Base-by-base conservation (phyloP, 1,140 invertebrate species). In the Meteorus sp. region DNA sequence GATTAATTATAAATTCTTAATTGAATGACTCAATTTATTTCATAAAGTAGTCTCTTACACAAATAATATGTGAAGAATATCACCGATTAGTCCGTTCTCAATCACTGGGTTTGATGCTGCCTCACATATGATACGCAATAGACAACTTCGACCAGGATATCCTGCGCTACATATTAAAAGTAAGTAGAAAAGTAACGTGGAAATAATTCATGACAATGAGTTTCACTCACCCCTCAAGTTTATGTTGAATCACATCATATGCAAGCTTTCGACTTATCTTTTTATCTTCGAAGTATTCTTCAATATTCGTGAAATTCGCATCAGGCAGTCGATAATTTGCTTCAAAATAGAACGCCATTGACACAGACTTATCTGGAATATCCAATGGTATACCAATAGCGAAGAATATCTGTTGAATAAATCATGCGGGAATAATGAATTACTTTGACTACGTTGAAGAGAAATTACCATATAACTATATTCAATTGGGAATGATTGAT, bases 321-420 rank as follows among this genome's bases (percentile, higher is more conserved):
- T 58, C 43, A 0, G 78, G 78, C 2, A 80, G 45, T 3, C 6
- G 43, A 37, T 81, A 81, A 70, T 80, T 80, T 5, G 77, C 78
- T 50, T 81, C 78, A 48, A 81, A 78, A 64, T 78, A 79, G 19
- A 74, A 64, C 0, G 78, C 72, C n/a, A 79, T 39, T 7, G 75
- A 63, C 13, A 81, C 65, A 3, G 75, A 72, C 60, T 78, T 76
- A 41, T 76, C 67, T 0, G 76, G 70, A 8, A 78, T 45, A 19
- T 80, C 76, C 1, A 80, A 6, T 0, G 79, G 78, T 15, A 81
- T 66, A 3, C 74, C 69, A 37, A 79, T 5, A 1, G 78, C 79
- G 35, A 80, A 76, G 56, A 77, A 79, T 56, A 80, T 68, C 79
- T 80, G 64, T 45, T 25, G 3, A 7, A n/a, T n/a, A n/a, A n/a